Evolutionary conservation across 2,797 vertebrate genomes (phyloP), one percentile per base, ranked within the genome.

Genomic region (Oceanodroma leucorhoa): DNA sequence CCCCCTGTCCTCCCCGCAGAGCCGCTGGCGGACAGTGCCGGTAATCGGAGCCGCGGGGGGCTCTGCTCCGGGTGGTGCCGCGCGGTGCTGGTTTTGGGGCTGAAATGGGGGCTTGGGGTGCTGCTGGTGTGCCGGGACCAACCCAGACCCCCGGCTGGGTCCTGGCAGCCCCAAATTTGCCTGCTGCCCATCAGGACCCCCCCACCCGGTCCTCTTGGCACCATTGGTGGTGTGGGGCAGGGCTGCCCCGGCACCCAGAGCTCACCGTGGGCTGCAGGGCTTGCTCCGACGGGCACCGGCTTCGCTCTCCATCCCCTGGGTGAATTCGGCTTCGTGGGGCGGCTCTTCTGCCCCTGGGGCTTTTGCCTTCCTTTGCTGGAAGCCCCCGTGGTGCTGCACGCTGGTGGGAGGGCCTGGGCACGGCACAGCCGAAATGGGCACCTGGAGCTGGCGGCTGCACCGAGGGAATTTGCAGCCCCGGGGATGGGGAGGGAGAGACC

Each of bases 1-100:
- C 95, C 88, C 90, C 60, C 8, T 92, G 32, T 95, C 97, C 89
- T 96, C 72, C 58, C 97, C 12, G 24, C 97, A 98, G 98, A 97
- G 41, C 90, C 71, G 8, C 94, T 83, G 13, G 91, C 95, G 38
- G 97, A 97, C 1, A 76, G 90, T 96, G 90, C 70, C 1, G 97
- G 98, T 97, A 97, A 97, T 87, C 9, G 6, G 90, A 70, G 67
- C 84, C 17, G 4, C 0, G 6, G 76, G 43, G 71, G 58, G 34
- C 76, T 91, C 67, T 87, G 82, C 77, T 88, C 69, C 1, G 46
- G 77, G 61, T 62, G 85, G 61, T 69, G 87, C 64, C 14, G 5
- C 0, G 1, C 14, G 6, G 15, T 72, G 92, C 79, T 90, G 94
- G 71, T 90, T 82, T 93, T 12, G 87, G 85, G 90, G 65, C 82